Percentiles rank a stretch among this genome's conserved stretches.
phyloP scores from a whole-genome alignment of 2,797 vertebrate genomes.

The Propithecus perrieri region DNA sequence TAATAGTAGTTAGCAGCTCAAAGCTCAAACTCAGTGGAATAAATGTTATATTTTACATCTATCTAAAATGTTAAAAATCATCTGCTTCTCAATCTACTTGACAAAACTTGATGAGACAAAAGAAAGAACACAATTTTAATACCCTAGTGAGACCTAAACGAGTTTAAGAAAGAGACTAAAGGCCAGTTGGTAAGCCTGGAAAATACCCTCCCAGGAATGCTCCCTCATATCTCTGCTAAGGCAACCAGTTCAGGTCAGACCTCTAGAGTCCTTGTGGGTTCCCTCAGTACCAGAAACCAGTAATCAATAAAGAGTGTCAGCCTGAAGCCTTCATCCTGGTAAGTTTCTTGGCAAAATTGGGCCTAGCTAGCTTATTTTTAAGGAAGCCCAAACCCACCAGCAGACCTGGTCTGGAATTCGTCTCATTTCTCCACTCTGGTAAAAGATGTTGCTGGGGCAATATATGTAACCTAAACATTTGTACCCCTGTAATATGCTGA shows the following conservation, averaged over 20 bases:
- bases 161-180: neutral
- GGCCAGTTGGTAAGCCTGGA: neutral
- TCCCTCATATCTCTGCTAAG: neutral
- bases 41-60: neutral
- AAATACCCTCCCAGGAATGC: neutral
- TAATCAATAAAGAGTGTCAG: neutral
- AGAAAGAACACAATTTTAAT: neutral
- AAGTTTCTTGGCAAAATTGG: neutral
- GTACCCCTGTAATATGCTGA: no score
- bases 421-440: neutral
- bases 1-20: neutral
- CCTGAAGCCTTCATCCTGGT: neutral
- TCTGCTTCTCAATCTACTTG: neutral
- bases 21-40: neutral
- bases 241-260: neutral
- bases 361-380: neutral
- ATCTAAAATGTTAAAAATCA: neutral
- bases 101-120: neutral
- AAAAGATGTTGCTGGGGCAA: fast-evolving
- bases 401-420: neutral
- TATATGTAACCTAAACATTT: no score
- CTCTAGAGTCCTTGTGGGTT: no score
- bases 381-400: neutral
- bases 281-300: neutral
- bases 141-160: neutral